Evolutionary conservation across 1,140 invertebrate genomes (phyloP).

Genomic region (Danaus melanippus): DNA sequence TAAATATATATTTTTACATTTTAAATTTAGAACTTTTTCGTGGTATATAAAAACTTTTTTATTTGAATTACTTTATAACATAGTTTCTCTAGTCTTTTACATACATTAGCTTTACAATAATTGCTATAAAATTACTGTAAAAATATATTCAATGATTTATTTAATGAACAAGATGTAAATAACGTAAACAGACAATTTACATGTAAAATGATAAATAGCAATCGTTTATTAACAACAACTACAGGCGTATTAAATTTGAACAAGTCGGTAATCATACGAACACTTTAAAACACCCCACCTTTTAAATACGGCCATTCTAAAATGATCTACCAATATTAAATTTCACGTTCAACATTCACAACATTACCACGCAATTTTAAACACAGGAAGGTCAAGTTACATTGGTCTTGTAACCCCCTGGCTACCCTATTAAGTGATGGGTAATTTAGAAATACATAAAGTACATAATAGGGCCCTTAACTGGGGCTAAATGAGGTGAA

Average conservation of each 20-base stretch:
- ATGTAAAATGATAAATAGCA: no score
- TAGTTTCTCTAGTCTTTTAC: no score
- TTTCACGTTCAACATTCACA: background rate
- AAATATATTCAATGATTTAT: background rate
- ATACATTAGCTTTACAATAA: no score
- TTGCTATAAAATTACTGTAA: no score
- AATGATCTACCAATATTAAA: slow-evolving; percentile 27
- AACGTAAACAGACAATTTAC: no score
- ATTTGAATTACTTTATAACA: no score
- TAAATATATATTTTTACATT: no score
- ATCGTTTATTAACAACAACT: slow-evolving; percentile 24
- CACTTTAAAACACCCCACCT: slow-evolving; percentile 57
- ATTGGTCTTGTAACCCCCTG: slow-evolving; percentile 36
- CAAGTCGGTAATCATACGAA: slow-evolving; percentile 59
- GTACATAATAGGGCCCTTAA: slow-evolving; percentile 69
- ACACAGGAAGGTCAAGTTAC: slow-evolving; percentile 27
- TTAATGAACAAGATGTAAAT: slow-evolving; percentile 12
- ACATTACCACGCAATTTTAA: slow-evolving; percentile 5
- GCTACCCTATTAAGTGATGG: slow-evolving; percentile 36
- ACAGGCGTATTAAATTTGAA: slow-evolving; percentile 55
- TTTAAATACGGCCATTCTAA: slow-evolving; percentile 29
- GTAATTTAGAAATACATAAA: slow-evolving; percentile 60
- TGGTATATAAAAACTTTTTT: no score
- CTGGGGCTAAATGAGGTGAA: slow-evolving; percentile 62
- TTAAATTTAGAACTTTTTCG: no score